Evolutionary conservation across 2,797 vertebrate species (phyloP).

Genomic region (Staurois parvus): DNA sequence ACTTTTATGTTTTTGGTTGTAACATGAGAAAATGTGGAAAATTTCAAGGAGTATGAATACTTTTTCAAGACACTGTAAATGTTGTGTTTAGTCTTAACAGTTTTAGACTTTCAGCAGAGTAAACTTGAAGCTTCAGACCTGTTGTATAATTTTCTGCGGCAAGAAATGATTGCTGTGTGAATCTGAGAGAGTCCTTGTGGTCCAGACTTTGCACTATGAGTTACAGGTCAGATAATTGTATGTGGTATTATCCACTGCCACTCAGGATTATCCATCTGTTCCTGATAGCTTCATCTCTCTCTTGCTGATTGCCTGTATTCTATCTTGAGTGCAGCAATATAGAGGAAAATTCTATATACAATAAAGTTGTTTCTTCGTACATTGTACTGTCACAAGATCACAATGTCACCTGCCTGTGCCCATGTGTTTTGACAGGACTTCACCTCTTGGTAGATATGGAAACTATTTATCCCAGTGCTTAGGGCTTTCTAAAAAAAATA

Average conservation of each 20-base stretch:
- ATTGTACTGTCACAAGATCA: neutral
- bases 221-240: slow-evolving; percentile 4
- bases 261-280: slow-evolving; percentile 1
- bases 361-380: neutral
- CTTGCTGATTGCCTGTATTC: neutral
- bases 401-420: neutral
- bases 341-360: neutral
- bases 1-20: too few relatives aligned
- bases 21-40: too few relatives aligned
- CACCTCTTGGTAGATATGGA: too few relatives aligned
- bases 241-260: neutral
- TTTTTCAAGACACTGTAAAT: too few relatives aligned
- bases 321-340: neutral
- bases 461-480: too few relatives aligned
- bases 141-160: neutral
- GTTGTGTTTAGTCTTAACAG: too few relatives aligned
- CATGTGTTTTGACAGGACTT: neutral
- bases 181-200: neutral
- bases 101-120: neutral
- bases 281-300: neutral
- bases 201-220: neutral
- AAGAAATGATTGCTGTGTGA: slow-evolving; percentile 5
- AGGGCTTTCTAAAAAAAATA: too few relatives aligned
- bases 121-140: neutral
- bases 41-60: too few relatives aligned